Evolutionary conservation across 1,140 invertebrate species (phyloP).

Genomic region (Heliconius hermathena): DNA sequence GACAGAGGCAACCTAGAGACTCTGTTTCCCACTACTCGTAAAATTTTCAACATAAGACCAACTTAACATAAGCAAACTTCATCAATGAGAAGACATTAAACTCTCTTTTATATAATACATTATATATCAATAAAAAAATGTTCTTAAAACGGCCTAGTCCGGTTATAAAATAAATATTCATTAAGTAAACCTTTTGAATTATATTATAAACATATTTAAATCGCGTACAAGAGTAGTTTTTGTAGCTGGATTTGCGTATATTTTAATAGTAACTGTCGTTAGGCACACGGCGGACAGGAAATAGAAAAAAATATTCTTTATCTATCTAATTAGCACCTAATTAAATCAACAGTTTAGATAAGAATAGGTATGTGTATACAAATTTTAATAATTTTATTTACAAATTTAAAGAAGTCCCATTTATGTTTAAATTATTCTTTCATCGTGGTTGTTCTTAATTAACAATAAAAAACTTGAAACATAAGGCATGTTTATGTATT

Average conservation of each 20-base stretch:
- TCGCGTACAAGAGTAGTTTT: background rate
- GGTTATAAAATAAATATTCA: slow-evolving; percentile 5
- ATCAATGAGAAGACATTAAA: background rate
- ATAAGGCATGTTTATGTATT: too few species aligned
- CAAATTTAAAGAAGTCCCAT: background rate
- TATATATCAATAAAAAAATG: background rate
- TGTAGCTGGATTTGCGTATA: background rate
- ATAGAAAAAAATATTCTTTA: background rate
- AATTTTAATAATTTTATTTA: background rate
- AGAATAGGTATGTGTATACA: background rate
- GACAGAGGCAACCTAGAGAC: too few species aligned
- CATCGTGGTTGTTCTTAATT: background rate
- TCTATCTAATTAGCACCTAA: slow-evolving; percentile 1
- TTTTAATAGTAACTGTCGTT: background rate
- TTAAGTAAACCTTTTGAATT: background rate
- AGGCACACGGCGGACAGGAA: background rate
- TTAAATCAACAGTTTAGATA: slow-evolving; percentile 2
- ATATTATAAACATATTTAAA: background rate
- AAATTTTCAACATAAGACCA: too few species aligned
- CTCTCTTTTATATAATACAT: background rate
- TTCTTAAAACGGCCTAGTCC: background rate
- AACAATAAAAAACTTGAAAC: too few species aligned
- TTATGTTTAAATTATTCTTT: background rate
- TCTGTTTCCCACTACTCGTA: too few species aligned
- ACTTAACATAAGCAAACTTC: too few species aligned